phyloP scores from a whole-genome alignment of 1,140 invertebrate genomes.

The Batillaria attramentaria region DNA sequence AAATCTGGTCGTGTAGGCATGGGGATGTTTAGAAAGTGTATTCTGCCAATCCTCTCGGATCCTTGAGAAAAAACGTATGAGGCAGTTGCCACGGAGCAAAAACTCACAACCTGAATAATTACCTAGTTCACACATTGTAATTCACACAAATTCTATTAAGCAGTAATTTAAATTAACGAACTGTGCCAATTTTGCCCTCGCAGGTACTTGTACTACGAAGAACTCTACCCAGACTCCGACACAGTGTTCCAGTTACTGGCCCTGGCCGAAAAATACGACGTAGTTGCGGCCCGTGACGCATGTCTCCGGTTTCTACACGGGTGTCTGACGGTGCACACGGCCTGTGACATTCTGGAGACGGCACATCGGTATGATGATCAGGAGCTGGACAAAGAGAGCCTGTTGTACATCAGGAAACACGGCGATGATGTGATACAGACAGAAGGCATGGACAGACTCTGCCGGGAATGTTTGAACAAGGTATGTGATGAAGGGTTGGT shows the following conservation, averaged over 20 bases:
- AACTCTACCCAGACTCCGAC: conserved; percentile 27
- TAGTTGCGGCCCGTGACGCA: neutral
- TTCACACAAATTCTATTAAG: too few relatives aligned
- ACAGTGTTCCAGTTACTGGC: conserved; percentile 33
- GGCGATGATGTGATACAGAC: conserved; percentile 34
- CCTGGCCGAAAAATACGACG: conserved; percentile 35
- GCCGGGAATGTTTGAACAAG: conserved; percentile 36
- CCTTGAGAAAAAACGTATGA: neutral
- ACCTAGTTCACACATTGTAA: too few relatives aligned
- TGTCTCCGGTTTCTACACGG: conserved; percentile 31
- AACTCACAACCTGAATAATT: too few relatives aligned
- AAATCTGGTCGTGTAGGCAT: too few relatives aligned
- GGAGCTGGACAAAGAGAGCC: conserved; percentile 32
- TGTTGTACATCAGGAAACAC: conserved; percentile 37
- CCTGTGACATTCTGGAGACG: conserved; percentile 36
- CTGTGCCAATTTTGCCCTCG: too few relatives aligned
- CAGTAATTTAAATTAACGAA: too few relatives aligned
- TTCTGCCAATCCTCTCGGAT: too few relatives aligned
- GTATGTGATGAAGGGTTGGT: too few relatives aligned
- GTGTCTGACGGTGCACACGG: conserved; percentile 37
- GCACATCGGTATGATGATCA: conserved; percentile 28
- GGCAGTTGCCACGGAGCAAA: too few relatives aligned
- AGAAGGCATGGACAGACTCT: conserved; percentile 29
- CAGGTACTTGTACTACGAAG: conserved; percentile 43
- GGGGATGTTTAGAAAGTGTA: too few relatives aligned